These are phyloP conservation scores for Podarcis lilfordi DNA, from an alignment of 2,797 vertebrate genomes.

Conservation along the genomic window DNA sequence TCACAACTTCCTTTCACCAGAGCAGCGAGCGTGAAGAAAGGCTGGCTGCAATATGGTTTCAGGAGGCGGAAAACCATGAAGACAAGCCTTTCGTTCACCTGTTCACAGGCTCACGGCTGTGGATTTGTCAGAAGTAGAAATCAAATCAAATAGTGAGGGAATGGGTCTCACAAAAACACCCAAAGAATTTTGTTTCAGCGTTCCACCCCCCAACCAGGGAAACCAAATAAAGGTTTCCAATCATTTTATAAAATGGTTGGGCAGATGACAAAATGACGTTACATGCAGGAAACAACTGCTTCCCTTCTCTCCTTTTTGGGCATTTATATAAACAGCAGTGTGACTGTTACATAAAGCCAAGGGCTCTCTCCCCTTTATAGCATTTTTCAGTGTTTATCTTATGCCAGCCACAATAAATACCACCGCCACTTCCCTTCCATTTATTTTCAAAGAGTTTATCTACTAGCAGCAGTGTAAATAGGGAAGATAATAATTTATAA, in stretches of 20 bases:
- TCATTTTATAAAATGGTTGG: slow-evolving; percentile 54
- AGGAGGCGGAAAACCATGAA: neutral
- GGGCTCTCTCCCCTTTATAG: slow-evolving; percentile 51
- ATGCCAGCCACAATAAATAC: slow-evolving; percentile 37
- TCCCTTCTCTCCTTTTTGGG: slow-evolving; percentile 72
- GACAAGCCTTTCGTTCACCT: slow-evolving; percentile 17
- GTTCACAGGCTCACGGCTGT: neutral
- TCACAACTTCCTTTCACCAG: slow-evolving; percentile 17
- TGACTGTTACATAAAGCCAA: slow-evolving; percentile 69
- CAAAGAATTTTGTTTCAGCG: neutral
- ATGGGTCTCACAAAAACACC: slow-evolving; percentile 34
- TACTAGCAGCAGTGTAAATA: slow-evolving; percentile 26
- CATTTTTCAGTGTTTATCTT: slow-evolving; percentile 49
- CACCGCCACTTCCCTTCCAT: slow-evolving; percentile 7
- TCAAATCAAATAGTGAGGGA: slow-evolving; percentile 9
- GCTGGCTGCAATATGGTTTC: slow-evolving; percentile 8
- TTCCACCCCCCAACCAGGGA: slow-evolving; percentile 24
- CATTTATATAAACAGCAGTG: slow-evolving; percentile 64
- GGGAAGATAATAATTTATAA: slow-evolving; percentile 26
- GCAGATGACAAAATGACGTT: slow-evolving; percentile 72
- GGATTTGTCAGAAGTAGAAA: neutral
- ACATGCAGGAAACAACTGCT: slow-evolving; percentile 80
- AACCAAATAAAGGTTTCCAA: slow-evolving; percentile 32
- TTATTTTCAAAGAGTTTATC: slow-evolving; percentile 46
- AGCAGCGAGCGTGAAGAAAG: neutral